A percentile compares a stretch with the other conserved stretches of the same genome.
Evolutionary conservation across 2,113 vertebrate species (phyloP).

Genomic region (Chaetodon auriga): DNA sequence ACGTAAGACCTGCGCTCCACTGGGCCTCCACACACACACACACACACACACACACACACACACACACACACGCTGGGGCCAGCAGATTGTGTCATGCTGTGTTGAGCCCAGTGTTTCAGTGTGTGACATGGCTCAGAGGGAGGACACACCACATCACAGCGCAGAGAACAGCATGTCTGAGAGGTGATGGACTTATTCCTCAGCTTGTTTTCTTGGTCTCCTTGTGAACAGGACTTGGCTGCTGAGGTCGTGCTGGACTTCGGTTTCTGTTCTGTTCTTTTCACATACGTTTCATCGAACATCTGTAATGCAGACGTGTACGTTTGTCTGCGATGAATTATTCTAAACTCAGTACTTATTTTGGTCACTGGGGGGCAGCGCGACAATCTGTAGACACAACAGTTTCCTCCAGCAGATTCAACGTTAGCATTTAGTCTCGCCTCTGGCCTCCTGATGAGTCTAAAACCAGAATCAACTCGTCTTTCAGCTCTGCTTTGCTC

Average conservation of each 20-base stretch:
- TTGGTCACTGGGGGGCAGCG: no score
- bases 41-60: slow-evolving; percentile 8
- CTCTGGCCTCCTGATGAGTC: background rate
- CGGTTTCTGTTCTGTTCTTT: background rate
- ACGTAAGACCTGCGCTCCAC: background rate
- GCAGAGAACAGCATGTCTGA: slow-evolving; percentile 7
- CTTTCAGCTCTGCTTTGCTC: background rate
- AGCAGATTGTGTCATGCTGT: slow-evolving; percentile 8
- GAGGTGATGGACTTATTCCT: slow-evolving; percentile 10
- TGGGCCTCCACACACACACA: background rate
- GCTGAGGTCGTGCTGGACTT: background rate
- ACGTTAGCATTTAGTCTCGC: background rate
- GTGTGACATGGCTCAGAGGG: slow-evolving; percentile 4
- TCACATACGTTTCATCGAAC: no score
- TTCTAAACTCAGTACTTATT: background rate
- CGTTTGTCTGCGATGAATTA: background rate
- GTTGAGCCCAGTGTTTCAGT: background rate
- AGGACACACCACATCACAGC: background rate
- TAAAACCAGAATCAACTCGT: background rate
- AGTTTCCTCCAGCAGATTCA: background rate
- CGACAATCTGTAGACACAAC: background rate
- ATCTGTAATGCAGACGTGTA: background rate
- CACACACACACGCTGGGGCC: background rate
- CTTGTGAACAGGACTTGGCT: background rate
- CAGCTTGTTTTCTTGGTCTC: slow-evolving; percentile 14